These are phyloP conservation scores for Desmodus rotundus DNA, from an alignment of 2,113 vertebrate genomes.

Conservation along the genomic window DNA sequence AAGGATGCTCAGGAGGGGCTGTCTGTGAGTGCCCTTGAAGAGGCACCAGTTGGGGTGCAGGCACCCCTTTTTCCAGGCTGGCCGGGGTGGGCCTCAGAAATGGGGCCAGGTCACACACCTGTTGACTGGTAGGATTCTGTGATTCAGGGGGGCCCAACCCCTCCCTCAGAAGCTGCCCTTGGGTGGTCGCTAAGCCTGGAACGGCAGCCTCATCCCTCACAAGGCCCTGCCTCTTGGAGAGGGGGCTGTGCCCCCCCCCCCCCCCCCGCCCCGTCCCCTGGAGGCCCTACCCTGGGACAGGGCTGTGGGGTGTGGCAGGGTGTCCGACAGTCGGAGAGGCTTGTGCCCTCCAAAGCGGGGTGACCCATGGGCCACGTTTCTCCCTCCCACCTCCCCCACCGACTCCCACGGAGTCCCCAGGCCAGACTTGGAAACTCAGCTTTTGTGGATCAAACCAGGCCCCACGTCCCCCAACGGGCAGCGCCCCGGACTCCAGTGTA, in stretches of 20 bases:
- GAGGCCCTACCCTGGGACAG: not conserved
- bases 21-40: not conserved
- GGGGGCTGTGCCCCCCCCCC: not conserved
- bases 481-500: constrained; percentile 44
- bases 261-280: too few relatives aligned
- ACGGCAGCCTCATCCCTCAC: too few relatives aligned
- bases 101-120: not conserved
- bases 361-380: not conserved
- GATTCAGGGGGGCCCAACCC: accelerated
- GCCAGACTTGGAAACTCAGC: not conserved
- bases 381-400: not conserved
- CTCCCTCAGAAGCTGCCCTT: not conserved
- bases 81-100: not conserved
- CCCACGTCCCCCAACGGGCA: not conserved
- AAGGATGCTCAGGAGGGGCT: too few relatives aligned
- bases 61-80: not conserved
- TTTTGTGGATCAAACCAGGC: not conserved
- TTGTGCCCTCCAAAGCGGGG: not conserved
- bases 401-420: not conserved
- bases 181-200: not conserved
- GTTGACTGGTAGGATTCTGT: not conserved
- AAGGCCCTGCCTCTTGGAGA: not conserved
- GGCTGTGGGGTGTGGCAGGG: too few relatives aligned
- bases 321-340: not conserved
- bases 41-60: not conserved